Conservation (phyloP, 2,888 invertebrate species). For the Argyresthia goedartella region DNA sequence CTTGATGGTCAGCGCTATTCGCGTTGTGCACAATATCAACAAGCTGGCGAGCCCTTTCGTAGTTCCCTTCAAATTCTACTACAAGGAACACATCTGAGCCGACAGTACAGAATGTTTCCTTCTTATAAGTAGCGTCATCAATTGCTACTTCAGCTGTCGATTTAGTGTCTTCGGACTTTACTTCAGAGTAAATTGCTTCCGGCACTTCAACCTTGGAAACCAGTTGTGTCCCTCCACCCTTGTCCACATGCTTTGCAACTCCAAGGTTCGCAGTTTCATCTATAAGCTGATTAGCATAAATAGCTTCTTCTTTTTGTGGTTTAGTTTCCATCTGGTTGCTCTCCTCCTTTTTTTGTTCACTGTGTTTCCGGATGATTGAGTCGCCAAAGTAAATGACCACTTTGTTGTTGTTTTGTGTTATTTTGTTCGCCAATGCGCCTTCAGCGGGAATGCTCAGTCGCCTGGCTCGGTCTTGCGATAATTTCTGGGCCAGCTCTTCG, state of each 20-base stretch:
- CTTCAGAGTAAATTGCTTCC: slow-evolving; percentile 60
- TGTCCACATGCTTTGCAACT: slow-evolving; percentile 39
- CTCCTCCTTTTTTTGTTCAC: slow-evolving; percentile 51
- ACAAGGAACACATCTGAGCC: slow-evolving; percentile 70
- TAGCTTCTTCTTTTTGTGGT: slow-evolving; percentile 49
- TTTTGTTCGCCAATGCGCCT: slow-evolving; percentile 49
- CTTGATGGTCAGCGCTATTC: slow-evolving; percentile 52
- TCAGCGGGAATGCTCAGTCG: slow-evolving; percentile 42
- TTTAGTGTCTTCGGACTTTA: slow-evolving; percentile 32
- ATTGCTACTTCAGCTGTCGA: slow-evolving; percentile 32
- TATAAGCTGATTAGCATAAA: slow-evolving; percentile 51
- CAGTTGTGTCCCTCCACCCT: slow-evolving; percentile 40
- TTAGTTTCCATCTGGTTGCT: slow-evolving; percentile 30
- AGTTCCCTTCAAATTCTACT: slow-evolving; percentile 74
- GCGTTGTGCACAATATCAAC: slow-evolving; percentile 66
- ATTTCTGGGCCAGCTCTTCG: slow-evolving; percentile 52
- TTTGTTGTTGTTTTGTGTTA: slow-evolving; percentile 70
- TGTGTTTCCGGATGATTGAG: slow-evolving; percentile 68
- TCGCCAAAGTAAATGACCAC: slow-evolving; percentile 83
- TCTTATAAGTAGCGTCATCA: slow-evolving; percentile 55
- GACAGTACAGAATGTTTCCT: slow-evolving; percentile 48
- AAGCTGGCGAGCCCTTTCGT: slow-evolving; percentile 70
- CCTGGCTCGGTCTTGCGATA: slow-evolving; percentile 61
- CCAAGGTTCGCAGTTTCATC: slow-evolving; percentile 45
- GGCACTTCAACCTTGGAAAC: slow-evolving; percentile 49